Percentiles rank a stretch among this genome's conserved stretches.
phyloP scores from a whole-genome alignment of 2,113 vertebrate species.

The Oxyruncus cristatus region DNA sequence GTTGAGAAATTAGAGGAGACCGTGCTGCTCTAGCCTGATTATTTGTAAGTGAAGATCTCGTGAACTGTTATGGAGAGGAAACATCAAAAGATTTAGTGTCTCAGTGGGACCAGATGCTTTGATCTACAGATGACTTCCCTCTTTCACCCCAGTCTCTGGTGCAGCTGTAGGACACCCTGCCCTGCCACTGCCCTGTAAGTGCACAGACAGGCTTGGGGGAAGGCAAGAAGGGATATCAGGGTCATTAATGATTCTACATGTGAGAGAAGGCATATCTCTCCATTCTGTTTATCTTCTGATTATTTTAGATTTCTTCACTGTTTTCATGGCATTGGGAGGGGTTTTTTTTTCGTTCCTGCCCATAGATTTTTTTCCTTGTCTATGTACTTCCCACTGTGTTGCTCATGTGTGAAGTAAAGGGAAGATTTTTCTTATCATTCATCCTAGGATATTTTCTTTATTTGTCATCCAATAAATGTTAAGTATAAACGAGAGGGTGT shows the following conservation, averaged over 20 bases:
- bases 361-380: not conserved
- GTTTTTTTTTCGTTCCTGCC: not conserved
- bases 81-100: not conserved
- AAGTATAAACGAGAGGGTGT: not conserved
- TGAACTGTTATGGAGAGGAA: not conserved
- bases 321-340: not conserved
- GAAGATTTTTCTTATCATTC: not conserved
- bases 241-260: not conserved
- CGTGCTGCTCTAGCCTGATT: not conserved
- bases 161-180: not conserved
- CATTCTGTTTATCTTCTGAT: not conserved
- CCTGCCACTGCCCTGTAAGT: not conserved
- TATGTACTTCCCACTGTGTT: not conserved
- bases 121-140: not conserved
- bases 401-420: not conserved
- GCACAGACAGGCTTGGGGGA: fast-evolving
- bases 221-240: not conserved
- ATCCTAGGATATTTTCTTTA: not conserved
- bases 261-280: not conserved
- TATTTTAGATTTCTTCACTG: not conserved
- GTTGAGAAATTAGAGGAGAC: not conserved
- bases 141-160: not conserved
- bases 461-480: not conserved
- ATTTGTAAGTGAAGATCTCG: not conserved
- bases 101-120: not conserved